A percentile compares a stretch with the other conserved stretches of the same genome.
Conservation (phyloP, 1,140 invertebrate species). For the Dendrolimus punctatus region DNA sequence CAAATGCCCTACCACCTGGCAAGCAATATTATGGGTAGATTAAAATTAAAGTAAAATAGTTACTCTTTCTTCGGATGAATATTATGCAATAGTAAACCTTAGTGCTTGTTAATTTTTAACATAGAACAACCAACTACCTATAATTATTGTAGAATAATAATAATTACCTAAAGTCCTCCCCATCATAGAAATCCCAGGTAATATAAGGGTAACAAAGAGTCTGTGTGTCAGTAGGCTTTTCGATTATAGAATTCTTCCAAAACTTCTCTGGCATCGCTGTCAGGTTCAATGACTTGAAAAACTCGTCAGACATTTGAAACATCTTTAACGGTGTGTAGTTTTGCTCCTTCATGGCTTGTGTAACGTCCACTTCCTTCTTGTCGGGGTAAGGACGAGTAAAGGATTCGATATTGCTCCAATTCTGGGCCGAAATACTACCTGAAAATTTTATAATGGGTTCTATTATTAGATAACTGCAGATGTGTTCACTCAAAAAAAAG, state of each 20-base stretch:
- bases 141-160: background rate
- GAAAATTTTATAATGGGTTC: constrained; percentile 11
- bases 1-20: no score
- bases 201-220: constrained; percentile 90
- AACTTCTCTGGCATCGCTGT: constrained; percentile 85
- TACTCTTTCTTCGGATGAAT: no score
- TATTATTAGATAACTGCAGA: no score
- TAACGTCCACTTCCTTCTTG: constrained; percentile 82
- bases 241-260: constrained; percentile 87
- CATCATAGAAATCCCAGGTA: constrained; percentile 92
- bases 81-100: no score
- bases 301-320: constrained; percentile 88
- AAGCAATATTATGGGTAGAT: no score
- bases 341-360: constrained; percentile 79
- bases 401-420: constrained; percentile 84
- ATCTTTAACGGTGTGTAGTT: constrained; percentile 82
- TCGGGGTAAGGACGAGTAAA: constrained; percentile 84
- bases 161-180: constrained; percentile 83
- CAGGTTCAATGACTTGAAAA: constrained; percentile 90
- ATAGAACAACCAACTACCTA: background rate
- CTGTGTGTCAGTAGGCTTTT: constrained; percentile 83
- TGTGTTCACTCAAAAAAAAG: no score
- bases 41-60: no score
- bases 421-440: constrained; percentile 96
- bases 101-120: background rate